A percentile compares a stretch with the other conserved stretches of the same genome.
Conservation (phyloP, 2,888 invertebrate species). For the Antheraea yamamai region DNA sequence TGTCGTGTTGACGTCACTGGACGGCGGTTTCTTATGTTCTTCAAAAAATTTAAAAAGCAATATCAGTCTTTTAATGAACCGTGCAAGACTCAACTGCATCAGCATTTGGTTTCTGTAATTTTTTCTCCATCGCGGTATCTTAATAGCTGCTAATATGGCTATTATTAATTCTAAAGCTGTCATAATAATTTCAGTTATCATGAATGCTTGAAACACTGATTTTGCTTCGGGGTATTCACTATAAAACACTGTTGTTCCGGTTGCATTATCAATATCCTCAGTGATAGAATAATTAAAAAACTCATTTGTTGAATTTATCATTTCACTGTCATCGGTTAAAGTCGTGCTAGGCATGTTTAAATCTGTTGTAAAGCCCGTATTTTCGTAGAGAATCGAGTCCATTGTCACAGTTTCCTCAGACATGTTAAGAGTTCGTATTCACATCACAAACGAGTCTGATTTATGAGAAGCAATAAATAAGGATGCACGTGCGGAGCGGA, state of each 20-base stretch:
- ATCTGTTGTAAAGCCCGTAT: constrained; percentile 28
- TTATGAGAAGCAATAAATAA: constrained; percentile 21
- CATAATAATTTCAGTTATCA: constrained; percentile 66
- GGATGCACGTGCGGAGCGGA: constrained; percentile 27
- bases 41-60: constrained; percentile 52
- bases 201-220: constrained; percentile 54
- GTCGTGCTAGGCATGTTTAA: constrained; percentile 23
- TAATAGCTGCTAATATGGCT: constrained; percentile 60
- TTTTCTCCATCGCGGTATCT: constrained; percentile 63
- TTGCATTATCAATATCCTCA: not conserved
- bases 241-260: constrained; percentile 19
- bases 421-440: constrained; percentile 39
- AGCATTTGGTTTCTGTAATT: constrained; percentile 76
- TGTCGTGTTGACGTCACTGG: constrained; percentile 29
- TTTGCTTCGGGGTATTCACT: constrained; percentile 26
- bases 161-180: constrained; percentile 62
- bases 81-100: constrained; percentile 65
- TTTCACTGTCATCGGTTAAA: constrained; percentile 32
- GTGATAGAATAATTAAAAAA: not conserved
- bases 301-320: constrained; percentile 17
- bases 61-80: constrained; percentile 63
- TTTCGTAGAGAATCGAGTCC: constrained; percentile 30
- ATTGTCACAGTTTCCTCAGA: constrained; percentile 39
- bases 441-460: constrained; percentile 11
- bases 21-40: constrained; percentile 34